Evolutionary conservation across 2,113 vertebrate genomes (phyloP).

Genomic region (Sapayoa aenigma): DNA sequence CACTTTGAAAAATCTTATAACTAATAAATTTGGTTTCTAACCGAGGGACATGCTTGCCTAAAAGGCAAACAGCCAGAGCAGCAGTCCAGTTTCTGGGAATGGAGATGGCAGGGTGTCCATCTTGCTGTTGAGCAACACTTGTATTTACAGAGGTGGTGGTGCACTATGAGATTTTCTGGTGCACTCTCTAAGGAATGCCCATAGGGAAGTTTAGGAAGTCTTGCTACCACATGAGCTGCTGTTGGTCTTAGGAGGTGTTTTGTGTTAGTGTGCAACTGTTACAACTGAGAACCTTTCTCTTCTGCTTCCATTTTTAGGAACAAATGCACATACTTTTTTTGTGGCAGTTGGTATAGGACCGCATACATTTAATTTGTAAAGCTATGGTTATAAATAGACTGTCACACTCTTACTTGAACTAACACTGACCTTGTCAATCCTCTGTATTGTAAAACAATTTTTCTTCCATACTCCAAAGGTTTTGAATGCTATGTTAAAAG

Average conservation of each 20-base stretch:
- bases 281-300: not conserved
- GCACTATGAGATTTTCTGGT: not conserved
- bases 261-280: not conserved
- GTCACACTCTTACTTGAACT: not conserved
- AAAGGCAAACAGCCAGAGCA: not conserved
- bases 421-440: not conserved
- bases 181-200: not conserved
- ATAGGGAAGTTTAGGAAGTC: not conserved
- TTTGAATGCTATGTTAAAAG: constrained; percentile 98
- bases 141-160: not conserved
- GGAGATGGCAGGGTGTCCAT: not conserved
- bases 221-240: not conserved
- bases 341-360: not conserved
- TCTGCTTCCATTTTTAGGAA: too few relatives aligned
- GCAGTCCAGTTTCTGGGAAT: not conserved
- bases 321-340: not conserved
- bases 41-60: not conserved
- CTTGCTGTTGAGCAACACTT: not conserved
- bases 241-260: not conserved
- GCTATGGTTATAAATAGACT: not conserved
- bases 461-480: constrained; percentile 77
- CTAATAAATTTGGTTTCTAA: not conserved
- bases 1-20: not conserved
- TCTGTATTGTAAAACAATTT: not conserved
- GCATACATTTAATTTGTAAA: not conserved